Base-by-base conservation (phyloP, 2,113 vertebrate genomes). In the Sylvietta virens region DNA sequence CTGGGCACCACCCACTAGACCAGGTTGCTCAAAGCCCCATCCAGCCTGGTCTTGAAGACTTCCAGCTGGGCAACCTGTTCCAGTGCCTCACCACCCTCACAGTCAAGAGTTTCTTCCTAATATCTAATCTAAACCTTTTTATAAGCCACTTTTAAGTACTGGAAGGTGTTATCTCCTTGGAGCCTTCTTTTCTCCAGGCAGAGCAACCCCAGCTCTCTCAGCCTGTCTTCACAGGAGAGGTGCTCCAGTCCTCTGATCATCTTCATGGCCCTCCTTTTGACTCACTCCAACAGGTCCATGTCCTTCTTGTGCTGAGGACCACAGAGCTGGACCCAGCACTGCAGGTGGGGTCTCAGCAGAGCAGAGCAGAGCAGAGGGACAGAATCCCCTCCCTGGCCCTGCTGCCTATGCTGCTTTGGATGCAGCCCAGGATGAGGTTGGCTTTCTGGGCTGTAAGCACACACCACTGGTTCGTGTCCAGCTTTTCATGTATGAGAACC, bases 261-360 rank as follows among this genome's bases (percentile, higher is more conserved):
- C 26, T 27, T 57, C 61, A 58, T 1, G 16, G 26, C 13, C 3
- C 42, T 47, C n/a, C 9, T 42, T 15, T 19, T 10, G 37, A 22
- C 35, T n/a, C 27, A 27, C 7, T 88, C 58, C 45, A 81, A 15
- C 28, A 45, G 44, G 7, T 30, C 11, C 1, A 0, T 37, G 61
- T 58, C 33, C 40, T 58, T 45, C 23, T 15, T 24, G 2, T 74
- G 33, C 13, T 39, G 33, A 23, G 78, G 24, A 26, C 8, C 3
- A 13, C 39, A 89, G 28, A 53, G 5, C 2, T 74, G 67, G 44
- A n/a, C 0, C 0, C 45, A 53, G 28, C 24, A 1, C 39, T 60
- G 3, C 24, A 45, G 28, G 13, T 30, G 28, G 28, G 23, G 9
- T 47, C 39, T 74, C 28, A 21, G 0, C 0, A 73, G 37, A 5